Conservation (phyloP, 2,113 vertebrate species). For the Pardalotus punctatus region DNA sequence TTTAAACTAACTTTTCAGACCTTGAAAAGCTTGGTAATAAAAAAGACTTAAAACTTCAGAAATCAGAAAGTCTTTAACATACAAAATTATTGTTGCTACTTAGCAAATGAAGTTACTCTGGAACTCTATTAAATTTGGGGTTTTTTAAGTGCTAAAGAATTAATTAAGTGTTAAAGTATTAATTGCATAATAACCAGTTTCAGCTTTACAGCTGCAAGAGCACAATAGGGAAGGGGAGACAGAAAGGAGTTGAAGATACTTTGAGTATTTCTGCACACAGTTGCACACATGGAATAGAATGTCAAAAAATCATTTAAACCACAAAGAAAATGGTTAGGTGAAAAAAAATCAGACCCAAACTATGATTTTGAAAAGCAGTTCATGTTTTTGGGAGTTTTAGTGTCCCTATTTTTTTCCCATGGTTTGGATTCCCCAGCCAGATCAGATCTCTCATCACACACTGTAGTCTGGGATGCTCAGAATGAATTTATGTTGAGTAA, state of each 20-base stretch:
- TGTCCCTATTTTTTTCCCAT: neutral
- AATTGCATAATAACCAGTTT: neutral
- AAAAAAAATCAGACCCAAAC: neutral
- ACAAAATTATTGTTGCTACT: neutral
- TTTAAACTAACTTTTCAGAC: neutral
- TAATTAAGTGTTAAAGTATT: no score
- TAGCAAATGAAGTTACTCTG: neutral
- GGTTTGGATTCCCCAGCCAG: neutral
- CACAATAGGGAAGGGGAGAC: neutral
- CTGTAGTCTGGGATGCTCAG: neutral
- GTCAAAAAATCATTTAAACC: neutral
- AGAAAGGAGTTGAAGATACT: neutral
- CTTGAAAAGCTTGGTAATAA: neutral
- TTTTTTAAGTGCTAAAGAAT: neutral
- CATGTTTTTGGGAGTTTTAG: neutral
- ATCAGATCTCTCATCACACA: neutral
- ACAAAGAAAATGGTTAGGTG: neutral
- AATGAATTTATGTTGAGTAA: neutral
- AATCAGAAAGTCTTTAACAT: neutral
- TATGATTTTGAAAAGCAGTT: neutral
- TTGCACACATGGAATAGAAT: neutral
- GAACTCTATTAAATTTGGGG: neutral
- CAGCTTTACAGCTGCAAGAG: neutral
- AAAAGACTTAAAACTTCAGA: neutral
- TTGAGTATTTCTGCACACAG: neutral